Percentiles rank a stretch among this genome's conserved stretches.
These are phyloP conservation scores for Hyles euphorbiae DNA, from an alignment of 1,140 invertebrate species.

Conservation along the genomic window DNA sequence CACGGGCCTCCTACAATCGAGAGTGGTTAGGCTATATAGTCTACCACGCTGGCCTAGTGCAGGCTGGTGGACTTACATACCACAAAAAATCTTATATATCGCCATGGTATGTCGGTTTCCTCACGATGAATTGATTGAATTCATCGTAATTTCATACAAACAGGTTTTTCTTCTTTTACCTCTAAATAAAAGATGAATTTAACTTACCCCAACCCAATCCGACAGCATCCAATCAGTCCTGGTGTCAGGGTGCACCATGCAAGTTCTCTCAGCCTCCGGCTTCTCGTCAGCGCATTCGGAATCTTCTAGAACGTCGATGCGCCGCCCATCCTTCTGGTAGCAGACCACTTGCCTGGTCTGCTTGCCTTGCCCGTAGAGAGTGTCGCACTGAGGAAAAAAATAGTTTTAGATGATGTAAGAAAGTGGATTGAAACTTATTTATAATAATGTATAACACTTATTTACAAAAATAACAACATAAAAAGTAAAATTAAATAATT, in stretches of 20 bases:
- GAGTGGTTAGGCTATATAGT: too few species aligned
- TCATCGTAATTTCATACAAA: too few species aligned
- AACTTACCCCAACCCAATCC: constrained; percentile 91
- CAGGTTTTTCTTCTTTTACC: too few species aligned
- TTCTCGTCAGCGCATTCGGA: constrained; percentile 82
- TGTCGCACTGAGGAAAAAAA: constrained; percentile 82
- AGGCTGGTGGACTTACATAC: too few species aligned
- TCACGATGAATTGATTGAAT: too few species aligned
- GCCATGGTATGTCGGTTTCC: too few species aligned
- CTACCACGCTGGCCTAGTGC: too few species aligned
- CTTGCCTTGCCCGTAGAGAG: constrained; percentile 90
- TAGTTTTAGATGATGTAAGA: neutral
- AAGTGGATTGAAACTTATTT: neutral
- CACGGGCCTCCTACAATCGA: too few species aligned
- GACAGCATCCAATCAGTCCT: constrained; percentile 94
- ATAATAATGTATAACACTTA: neutral
- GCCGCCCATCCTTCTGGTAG: constrained; percentile 82
- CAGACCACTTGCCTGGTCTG: constrained; percentile 85
- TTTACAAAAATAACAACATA: neutral
- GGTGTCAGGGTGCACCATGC: constrained; percentile 89
- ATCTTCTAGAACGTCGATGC: constrained; percentile 83
- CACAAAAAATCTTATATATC: too few species aligned
- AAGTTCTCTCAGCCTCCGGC: constrained; percentile 82
- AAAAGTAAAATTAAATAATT: too few species aligned
- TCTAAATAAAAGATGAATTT: too few species aligned